A percentile compares a stretch with the other conserved stretches of the same genome.
Conservation (phyloP, 2,113 vertebrate species). For the Vombatus ursinus region DNA sequence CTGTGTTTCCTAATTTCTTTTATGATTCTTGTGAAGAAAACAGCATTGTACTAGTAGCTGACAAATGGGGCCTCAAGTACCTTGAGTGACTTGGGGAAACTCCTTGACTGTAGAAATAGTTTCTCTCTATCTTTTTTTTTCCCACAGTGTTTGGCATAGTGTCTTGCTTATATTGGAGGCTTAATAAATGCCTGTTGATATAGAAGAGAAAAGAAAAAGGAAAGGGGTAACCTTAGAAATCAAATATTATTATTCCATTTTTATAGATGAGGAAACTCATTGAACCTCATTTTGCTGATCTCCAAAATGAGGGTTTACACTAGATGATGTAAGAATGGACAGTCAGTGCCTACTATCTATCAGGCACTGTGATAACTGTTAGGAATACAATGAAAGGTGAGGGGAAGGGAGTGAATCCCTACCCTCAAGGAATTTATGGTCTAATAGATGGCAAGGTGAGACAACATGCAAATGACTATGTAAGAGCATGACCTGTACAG, state of each 20-base stretch:
- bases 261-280: background rate
- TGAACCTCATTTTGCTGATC: background rate
- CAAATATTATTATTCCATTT: background rate
- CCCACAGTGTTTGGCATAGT: background rate
- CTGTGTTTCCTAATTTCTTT: background rate
- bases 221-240: background rate
- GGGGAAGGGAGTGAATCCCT: background rate
- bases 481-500: background rate
- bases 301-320: background rate
- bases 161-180: background rate
- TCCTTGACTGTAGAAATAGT: background rate
- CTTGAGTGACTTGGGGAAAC: background rate
- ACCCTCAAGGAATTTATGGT: background rate
- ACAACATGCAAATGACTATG: background rate
- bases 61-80: background rate
- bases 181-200: background rate
- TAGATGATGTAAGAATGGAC: background rate
- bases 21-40: background rate
- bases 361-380: background rate
- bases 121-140: background rate
- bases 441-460: background rate
- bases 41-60: background rate
- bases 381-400: background rate
- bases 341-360: background rate
- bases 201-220: background rate